Percentiles rank a stretch among this genome's conserved stretches.
phyloP scores from a whole-genome alignment of 2,888 invertebrate genomes.

The Oscheius myriophilus region DNA sequence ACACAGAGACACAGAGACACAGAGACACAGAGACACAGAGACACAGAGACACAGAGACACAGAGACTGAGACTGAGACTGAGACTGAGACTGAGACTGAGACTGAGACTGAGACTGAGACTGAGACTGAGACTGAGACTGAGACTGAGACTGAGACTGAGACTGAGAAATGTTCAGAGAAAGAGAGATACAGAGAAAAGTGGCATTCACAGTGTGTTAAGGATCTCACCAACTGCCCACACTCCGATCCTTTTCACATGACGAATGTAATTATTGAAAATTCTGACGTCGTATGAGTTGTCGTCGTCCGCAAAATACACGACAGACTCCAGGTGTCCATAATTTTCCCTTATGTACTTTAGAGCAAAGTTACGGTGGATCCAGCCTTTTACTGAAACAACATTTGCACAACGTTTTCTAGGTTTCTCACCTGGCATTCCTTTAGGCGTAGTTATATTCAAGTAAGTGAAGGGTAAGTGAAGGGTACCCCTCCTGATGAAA shows the following conservation, averaged over 20 bases:
- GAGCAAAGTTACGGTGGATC: slow-evolving; percentile 60
- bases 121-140: too few species aligned
- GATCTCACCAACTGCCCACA: slow-evolving; percentile 78
- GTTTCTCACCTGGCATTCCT: slow-evolving; percentile 53
- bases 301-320: slow-evolving; percentile 81
- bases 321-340: slow-evolving; percentile 74
- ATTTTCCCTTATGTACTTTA: slow-evolving; percentile 56
- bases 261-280: slow-evolving; percentile 78
- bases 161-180: too few species aligned
- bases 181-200: too few species aligned
- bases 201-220: too few species aligned
- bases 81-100: too few species aligned
- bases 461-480: slow-evolving; percentile 56
- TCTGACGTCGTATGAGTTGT: slow-evolving; percentile 78
- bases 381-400: slow-evolving; percentile 57
- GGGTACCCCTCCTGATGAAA: slow-evolving; percentile 47
- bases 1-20: too few species aligned
- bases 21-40: too few species aligned
- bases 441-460: slow-evolving; percentile 55
- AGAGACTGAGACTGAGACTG: too few species aligned
- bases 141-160: too few species aligned
- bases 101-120: too few species aligned
- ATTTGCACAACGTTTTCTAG: too few species aligned
- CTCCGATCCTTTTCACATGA: slow-evolving; percentile 79
- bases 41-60: too few species aligned